phyloP scores from a whole-genome alignment of 2,113 vertebrate species.

The Neotoma lepida region DNA sequence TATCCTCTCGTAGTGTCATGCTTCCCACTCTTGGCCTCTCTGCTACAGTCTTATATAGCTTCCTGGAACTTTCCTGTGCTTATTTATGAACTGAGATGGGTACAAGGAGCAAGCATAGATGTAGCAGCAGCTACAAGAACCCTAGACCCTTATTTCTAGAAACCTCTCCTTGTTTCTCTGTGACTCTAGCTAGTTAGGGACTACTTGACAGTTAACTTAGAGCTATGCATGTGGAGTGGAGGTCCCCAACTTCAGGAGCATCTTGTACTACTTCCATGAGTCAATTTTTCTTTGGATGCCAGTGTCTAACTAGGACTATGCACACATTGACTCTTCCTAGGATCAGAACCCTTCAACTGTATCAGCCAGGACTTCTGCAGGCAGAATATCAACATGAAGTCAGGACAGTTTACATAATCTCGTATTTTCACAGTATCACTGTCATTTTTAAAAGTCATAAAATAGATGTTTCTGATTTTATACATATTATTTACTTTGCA shows the following conservation, averaged over 20 bases:
- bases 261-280: background rate
- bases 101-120: background rate
- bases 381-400: background rate
- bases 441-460: background rate
- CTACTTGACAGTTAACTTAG: background rate
- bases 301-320: background rate
- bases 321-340: background rate
- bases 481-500: background rate
- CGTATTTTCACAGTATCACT: background rate
- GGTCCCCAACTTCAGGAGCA: background rate
- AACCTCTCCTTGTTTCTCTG: background rate
- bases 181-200: background rate
- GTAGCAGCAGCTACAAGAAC: background rate
- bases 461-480: background rate
- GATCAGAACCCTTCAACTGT: background rate
- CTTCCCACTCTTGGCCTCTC: background rate
- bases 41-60: background rate
- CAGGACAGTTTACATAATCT: background rate
- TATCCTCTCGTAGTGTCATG: background rate
- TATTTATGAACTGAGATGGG: background rate
- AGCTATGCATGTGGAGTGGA: background rate
- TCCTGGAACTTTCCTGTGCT: background rate
- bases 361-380: background rate
- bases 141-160: background rate
- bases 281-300: background rate